phyloP scores from a whole-genome alignment of 2,113 vertebrate genomes.

The Carollia perspicillata region DNA sequence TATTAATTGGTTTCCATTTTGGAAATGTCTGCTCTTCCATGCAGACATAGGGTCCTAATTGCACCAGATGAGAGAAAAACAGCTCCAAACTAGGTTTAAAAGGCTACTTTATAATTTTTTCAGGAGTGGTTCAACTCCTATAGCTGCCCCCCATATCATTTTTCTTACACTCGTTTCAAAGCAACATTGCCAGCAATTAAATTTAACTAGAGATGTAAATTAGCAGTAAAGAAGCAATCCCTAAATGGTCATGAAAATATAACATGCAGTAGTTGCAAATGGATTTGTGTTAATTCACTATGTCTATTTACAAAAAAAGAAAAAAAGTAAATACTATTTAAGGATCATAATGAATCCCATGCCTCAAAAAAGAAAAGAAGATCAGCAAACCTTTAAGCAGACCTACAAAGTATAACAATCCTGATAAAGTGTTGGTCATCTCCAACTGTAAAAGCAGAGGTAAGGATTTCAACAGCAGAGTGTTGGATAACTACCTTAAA shows the following conservation, averaged over 20 bases:
- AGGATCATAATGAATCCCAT: not conserved
- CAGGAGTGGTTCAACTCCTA: not conserved
- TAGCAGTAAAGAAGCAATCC: not conserved
- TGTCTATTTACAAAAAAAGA: not conserved
- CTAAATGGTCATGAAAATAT: not conserved
- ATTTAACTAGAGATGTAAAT: not conserved
- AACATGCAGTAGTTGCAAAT: not conserved
- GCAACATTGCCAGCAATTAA: not conserved
- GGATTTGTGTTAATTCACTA: not conserved
- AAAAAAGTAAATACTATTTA: not conserved
- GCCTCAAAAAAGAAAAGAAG: not conserved
- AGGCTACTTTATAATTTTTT: not conserved
- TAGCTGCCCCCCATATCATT: not conserved
- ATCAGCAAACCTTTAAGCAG: not conserved
- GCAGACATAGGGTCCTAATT: not conserved
- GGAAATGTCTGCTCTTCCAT: not conserved
- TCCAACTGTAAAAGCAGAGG: not conserved
- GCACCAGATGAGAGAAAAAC: not conserved
- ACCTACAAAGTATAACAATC: not conserved
- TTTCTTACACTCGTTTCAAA: not conserved
- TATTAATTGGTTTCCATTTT: not conserved
- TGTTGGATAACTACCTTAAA: not conserved
- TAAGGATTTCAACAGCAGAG: not conserved
- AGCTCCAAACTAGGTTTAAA: not conserved
- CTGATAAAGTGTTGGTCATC: not conserved